Conservation (phyloP, 30 jellyfish, hydroid and myxozoan genomes). For the Phacellophora camtschatica region DNA sequence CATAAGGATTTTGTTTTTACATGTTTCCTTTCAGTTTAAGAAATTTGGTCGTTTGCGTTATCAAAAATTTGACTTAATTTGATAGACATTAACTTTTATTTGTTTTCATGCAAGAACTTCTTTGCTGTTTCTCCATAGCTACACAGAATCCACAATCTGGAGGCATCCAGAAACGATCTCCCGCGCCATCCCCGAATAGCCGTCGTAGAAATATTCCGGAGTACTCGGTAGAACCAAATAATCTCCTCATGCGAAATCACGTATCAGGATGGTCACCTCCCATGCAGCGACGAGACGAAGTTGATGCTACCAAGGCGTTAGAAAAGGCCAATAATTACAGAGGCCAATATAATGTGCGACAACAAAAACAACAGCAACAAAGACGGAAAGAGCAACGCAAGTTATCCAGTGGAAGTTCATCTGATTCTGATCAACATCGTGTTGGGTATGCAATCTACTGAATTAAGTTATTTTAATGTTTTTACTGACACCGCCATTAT, state of each 20-base stretch:
- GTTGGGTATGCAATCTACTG: no score
- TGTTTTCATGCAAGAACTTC: no score
- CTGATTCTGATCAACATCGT: conserved; percentile 64
- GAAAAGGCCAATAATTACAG: conserved; percentile 2
- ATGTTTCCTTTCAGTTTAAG: no score
- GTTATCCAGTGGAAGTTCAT: conserved; percentile 64
- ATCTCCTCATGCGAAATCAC: conserved; percentile 38
- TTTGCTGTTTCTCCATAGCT: neutral
- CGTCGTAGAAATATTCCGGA: conserved; percentile 33
- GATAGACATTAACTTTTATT: no score
- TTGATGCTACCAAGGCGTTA: neutral
- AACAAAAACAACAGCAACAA: conserved; percentile 16
- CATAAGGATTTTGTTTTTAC: no score
- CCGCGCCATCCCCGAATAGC: conserved; percentile 53
- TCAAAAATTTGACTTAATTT: no score
- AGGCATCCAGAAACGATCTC: conserved; percentile 47
- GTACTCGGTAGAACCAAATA: conserved; percentile 6
- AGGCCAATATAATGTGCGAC: neutral
- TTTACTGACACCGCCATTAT: no score
- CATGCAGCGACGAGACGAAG: conserved; percentile 42
- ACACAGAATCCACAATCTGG: conserved; percentile 29
- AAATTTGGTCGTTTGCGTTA: no score
- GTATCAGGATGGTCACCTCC: conserved; percentile 56
- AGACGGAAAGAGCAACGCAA: conserved; percentile 3
- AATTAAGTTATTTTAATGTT: no score